phyloP scores from a whole-genome alignment of 2,797 vertebrate genomes.

The Spinus pinus region DNA sequence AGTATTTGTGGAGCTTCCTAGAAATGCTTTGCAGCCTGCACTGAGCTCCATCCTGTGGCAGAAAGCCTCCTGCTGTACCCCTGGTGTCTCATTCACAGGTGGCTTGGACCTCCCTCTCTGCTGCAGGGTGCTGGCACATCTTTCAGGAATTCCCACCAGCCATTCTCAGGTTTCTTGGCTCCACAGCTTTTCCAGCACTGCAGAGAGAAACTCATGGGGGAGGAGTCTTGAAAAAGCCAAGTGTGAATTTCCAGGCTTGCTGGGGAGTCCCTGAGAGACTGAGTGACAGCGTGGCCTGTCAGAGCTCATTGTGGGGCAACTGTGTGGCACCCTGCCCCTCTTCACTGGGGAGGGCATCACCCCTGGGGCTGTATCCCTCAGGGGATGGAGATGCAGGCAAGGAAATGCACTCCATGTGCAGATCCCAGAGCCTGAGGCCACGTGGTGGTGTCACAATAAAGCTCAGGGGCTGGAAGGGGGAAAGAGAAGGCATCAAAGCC shows the following conservation, averaged over 20 bases:
- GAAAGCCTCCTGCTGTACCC: slow-evolving; percentile 4
- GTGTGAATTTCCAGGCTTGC: not conserved
- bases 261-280: not conserved
- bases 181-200: not conserved
- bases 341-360: not conserved
- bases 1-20: not conserved
- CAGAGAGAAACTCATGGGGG: not conserved
- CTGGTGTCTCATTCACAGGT: not conserved
- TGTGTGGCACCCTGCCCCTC: not conserved
- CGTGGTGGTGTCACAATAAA: fast-evolving
- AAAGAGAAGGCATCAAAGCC: not conserved
- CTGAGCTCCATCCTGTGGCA: slow-evolving; percentile 66
- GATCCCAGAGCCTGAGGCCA: not conserved
- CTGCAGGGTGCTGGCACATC: not conserved
- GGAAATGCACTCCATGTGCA: not conserved
- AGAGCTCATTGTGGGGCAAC: fast-evolving
- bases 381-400: not conserved
- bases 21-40: slow-evolving; percentile 38
- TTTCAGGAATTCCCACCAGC: not conserved
- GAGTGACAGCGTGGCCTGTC: fast-evolving
- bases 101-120: not conserved
- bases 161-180: not conserved
- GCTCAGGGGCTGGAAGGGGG: not conserved
- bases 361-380: fast-evolving
- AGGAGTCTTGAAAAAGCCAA: not conserved